These are phyloP conservation scores for Lepidothrix coronata DNA, from an alignment of 2,113 vertebrate species.

Conservation along the genomic window DNA sequence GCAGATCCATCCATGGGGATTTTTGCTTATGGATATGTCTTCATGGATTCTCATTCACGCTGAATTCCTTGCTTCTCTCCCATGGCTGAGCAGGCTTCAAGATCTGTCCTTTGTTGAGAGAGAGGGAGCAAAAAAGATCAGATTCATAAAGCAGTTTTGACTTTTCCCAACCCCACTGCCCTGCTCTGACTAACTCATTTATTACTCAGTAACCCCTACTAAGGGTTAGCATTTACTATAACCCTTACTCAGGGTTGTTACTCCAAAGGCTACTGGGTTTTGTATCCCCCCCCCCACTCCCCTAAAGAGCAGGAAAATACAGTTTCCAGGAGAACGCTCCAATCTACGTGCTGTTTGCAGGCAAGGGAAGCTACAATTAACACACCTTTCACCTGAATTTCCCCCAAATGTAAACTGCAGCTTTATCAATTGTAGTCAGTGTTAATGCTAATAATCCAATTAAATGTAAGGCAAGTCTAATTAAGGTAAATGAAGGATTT, in stretches of 20 bases:
- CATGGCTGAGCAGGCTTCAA: neutral
- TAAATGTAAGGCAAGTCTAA: neutral
- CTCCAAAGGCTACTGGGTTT: neutral
- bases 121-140: no score
- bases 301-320: neutral
- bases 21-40: neutral
- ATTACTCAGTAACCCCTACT: neutral
- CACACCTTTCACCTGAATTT: neutral
- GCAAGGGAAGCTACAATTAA: no score
- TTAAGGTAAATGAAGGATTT: neutral
- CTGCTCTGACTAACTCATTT: no score
- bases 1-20: fast-evolving
- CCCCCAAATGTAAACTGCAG: neutral
- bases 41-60: neutral
- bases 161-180: neutral
- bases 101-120: neutral
- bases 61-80: neutral
- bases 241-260: neutral
- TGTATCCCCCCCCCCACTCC: neutral
- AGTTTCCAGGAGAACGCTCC: neutral
- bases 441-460: constrained; percentile 13
- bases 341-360: neutral
- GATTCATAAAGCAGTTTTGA: neutral
- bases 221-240: neutral
- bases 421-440: neutral